Conservation (phyloP, 2,888 invertebrate genomes). For the Netelia virgata region DNA sequence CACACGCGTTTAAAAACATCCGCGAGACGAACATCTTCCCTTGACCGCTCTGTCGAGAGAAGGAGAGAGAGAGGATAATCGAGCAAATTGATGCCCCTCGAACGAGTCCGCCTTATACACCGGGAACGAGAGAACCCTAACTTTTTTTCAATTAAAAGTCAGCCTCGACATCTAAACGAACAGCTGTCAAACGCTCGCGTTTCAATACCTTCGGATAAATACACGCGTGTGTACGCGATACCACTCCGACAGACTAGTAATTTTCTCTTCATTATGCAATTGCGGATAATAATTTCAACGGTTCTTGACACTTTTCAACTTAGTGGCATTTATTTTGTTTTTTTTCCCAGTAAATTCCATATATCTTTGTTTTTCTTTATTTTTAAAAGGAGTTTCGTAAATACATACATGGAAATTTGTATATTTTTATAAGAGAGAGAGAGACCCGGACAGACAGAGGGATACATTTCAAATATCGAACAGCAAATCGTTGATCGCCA, state of each 20-base stretch:
- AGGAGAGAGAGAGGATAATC: slow-evolving; percentile 75
- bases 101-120: slow-evolving; percentile 70
- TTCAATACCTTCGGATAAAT: slow-evolving; percentile 27
- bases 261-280: background rate
- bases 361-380: no score
- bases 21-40: slow-evolving; percentile 40
- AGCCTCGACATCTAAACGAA: slow-evolving; percentile 67
- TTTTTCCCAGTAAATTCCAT: no score
- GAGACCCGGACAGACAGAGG: background rate
- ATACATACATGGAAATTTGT: no score
- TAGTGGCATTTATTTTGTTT: no score
- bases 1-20: slow-evolving; percentile 16
- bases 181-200: slow-evolving; percentile 79
- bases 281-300: slow-evolving; percentile 24
- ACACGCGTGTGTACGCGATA: slow-evolving; percentile 66
- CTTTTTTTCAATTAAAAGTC: slow-evolving; percentile 82
- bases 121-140: slow-evolving; percentile 66
- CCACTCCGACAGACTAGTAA: slow-evolving; percentile 71
- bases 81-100: slow-evolving; percentile 79
- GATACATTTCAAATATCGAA: background rate
- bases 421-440: no score
- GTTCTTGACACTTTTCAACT: no score
- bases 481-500: no score
- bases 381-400: no score
- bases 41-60: slow-evolving; percentile 38